Evolutionary conservation across 2,797 vertebrate species (phyloP), one percentile per base, ranked within the genome.

Genomic region (Carapus acus): DNA sequence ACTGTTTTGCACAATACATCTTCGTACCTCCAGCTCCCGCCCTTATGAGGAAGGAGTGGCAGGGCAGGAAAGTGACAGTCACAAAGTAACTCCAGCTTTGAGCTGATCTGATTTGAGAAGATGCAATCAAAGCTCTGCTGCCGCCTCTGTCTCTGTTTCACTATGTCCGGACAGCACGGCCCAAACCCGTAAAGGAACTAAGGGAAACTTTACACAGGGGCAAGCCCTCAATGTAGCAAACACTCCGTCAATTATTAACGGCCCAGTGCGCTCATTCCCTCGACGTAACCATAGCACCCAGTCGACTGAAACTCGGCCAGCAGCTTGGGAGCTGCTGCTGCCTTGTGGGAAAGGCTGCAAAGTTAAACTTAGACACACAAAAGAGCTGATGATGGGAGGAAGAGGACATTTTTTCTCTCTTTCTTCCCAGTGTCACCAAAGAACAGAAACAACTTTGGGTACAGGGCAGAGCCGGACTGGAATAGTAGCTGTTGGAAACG

Each of bases 191-290:
- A 63, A 19, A 76, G 58, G 69, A 71, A 70, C 71, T 62, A 60
- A 44, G 67, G n/a, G 69, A 77, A 74, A 74, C 56, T 81, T 76
- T 72, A 61, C 67, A 67, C 61, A 18, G 46, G n/a, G 44, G 57
- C 66, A 54, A 65, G 63, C 40, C 67, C 56, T 41, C 49, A 61
- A 70, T 67, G 69, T 39, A 62, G 76, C 76, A 79, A 84, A 81
- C 77, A 77, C 40, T 56, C 62, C 47, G 55, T 89, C 74, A 89
- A 88, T 88, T 83, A 90, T 90, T 89, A 83, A 89, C 82, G 64
- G 67, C 39, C 63, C 67, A 55, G 56, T 43, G 79, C 76, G 83
- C 85, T 83, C 83, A 85, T 88, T 88, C 69, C 73, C 50, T 37
- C 43, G 40, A 58, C 15, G 82, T 87, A 81, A 85, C 85, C 83